phyloP scores from a whole-genome alignment of 2,797 vertebrate species.

The Bovichtus variegatus region DNA sequence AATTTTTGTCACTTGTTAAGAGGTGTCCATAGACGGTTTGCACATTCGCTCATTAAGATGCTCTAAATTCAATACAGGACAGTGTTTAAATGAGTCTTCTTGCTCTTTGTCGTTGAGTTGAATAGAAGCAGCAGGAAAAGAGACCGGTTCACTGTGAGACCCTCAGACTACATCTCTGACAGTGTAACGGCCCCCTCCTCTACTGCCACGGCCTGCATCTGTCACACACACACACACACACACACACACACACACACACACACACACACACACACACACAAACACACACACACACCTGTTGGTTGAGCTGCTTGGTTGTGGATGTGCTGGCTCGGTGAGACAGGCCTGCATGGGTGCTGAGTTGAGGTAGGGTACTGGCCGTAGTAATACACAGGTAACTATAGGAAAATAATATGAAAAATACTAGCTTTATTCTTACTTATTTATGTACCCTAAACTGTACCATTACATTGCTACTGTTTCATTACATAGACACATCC shows the following conservation, averaged over 20 bases:
- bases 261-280: conserved; percentile 11
- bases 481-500: too few species aligned
- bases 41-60: not conserved
- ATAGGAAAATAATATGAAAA: conserved; percentile 30
- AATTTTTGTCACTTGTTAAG: not conserved
- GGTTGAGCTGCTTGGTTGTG: conserved; percentile 81
- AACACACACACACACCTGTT: conserved; percentile 72
- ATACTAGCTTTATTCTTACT: not conserved
- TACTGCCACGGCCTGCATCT: conserved; percentile 77
- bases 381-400: conserved; percentile 94
- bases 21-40: conserved; percentile 1
- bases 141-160: conserved; percentile 99
- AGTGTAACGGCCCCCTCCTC: conserved; percentile 99
- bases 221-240: conserved; percentile 21
- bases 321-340: conserved; percentile 88
- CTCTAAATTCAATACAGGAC: not conserved
- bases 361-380: conserved; percentile 95
- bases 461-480: not conserved
- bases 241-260: conserved; percentile 29
- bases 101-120: conserved; percentile 46
- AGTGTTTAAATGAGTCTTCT: not conserved
- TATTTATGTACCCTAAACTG: not conserved
- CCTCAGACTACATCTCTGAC: conserved; percentile 99
- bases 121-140: conserved; percentile 92
- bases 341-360: conserved; percentile 89